Evolutionary conservation across 1,140 invertebrate species (phyloP).

Genomic region (Lasioglossum albipes): DNA sequence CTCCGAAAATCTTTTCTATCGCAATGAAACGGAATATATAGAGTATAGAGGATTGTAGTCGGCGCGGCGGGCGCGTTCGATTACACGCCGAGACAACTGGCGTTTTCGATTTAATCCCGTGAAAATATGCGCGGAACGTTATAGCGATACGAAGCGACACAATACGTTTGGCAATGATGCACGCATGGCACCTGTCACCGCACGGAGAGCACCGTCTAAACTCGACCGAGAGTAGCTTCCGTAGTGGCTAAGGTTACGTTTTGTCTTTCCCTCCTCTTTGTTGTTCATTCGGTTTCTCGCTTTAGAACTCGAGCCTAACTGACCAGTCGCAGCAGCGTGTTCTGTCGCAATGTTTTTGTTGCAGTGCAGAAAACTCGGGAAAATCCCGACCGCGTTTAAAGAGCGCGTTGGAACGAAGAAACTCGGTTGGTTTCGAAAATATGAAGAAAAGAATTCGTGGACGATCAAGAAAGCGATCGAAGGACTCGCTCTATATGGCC

Average conservation of each 20-base stretch:
- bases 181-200: conserved; percentile 40
- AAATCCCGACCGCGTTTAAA: not conserved
- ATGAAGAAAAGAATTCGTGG: not conserved
- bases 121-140: conserved; percentile 15
- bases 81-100: not conserved
- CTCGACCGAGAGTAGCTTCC: not conserved
- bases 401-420: not conserved
- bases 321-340: not conserved
- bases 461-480: conserved; percentile 17
- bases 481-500: not conserved
- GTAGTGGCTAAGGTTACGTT: conserved; percentile 1
- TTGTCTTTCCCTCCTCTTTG: not conserved
- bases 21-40: not conserved
- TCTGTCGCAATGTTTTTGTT: not conserved
- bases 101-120: not conserved
- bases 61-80: too few species aligned
- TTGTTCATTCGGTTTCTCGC: not conserved
- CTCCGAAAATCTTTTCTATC: not conserved
- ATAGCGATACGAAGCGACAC: not conserved
- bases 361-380: not conserved
- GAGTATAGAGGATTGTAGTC: not conserved
- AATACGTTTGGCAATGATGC: conserved; percentile 29
- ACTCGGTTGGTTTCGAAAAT: not conserved
- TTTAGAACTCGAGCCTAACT: not conserved
- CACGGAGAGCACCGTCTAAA: not conserved